A percentile compares a stretch with the other conserved stretches of the same genome.
phyloP scores from a whole-genome alignment of 1,140 invertebrate species.

The Drosophila ercepeae region DNA sequence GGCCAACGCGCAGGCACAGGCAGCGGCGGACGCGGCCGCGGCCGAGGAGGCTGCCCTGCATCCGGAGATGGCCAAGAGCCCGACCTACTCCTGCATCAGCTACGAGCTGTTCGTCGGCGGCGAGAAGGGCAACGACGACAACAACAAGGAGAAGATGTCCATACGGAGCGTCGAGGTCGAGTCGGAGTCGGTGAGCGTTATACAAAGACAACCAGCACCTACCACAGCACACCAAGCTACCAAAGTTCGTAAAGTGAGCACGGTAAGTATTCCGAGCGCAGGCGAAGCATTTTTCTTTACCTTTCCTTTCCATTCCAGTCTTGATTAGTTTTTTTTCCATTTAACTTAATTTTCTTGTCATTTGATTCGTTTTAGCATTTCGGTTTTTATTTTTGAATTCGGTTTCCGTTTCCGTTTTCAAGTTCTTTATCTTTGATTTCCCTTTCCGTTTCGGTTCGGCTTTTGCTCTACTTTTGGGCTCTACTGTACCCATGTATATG shows the following conservation, averaged over 20 bases:
- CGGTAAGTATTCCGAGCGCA: slow-evolving; percentile 88
- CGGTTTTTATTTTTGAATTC: slow-evolving; percentile 15
- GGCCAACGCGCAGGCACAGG: slow-evolving; percentile 87
- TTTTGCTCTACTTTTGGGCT: slow-evolving; percentile 41
- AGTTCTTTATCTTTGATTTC: slow-evolving; percentile 18
- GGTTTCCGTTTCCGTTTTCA: slow-evolving; percentile 18
- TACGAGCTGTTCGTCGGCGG: slow-evolving; percentile 95
- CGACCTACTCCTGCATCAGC: slow-evolving; percentile 94
- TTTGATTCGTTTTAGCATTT: slow-evolving; percentile 11
- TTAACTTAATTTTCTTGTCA: slow-evolving; percentile 8
- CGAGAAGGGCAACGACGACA: slow-evolving; percentile 93
- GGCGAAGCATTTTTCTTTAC: slow-evolving; percentile 66
- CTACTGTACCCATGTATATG: slow-evolving; percentile 29
- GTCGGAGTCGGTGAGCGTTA: slow-evolving; percentile 94
- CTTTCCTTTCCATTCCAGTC: slow-evolving; percentile 50
- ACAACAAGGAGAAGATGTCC: slow-evolving; percentile 95
- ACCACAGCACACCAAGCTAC: slow-evolving; percentile 85
- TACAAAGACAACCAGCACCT: slow-evolving; percentile 88
- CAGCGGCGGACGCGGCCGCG: slow-evolving; percentile 86
- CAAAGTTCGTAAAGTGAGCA: slow-evolving; percentile 94
- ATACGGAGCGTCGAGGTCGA: slow-evolving; percentile 93
- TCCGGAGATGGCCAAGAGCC: slow-evolving; percentile 90
- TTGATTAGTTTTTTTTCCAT: slow-evolving; percentile 23
- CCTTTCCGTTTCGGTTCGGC: slow-evolving; percentile 12
- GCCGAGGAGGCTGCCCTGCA: slow-evolving; percentile 87